phyloP scores from a whole-genome alignment of 2,888 invertebrate species.

The Lasioglossum villosulum region DNA sequence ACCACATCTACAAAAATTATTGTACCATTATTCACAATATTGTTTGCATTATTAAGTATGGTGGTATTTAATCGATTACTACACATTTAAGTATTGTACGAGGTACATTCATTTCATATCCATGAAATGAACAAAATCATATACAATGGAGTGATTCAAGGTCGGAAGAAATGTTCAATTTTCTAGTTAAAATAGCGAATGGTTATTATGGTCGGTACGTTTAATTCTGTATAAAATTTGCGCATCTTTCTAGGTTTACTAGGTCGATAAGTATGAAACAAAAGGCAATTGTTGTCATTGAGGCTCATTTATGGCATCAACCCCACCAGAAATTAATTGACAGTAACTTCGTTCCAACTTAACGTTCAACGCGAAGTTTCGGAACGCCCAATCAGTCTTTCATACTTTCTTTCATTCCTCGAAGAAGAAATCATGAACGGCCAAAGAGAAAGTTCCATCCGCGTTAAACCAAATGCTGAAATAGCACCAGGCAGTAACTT shows the following conservation, averaged over 20 bases:
- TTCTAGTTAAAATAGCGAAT: no score
- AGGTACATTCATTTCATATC: no score
- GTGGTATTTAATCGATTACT: no score
- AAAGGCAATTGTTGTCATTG: neutral
- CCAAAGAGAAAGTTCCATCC: constrained; percentile 6
- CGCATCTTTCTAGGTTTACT: neutral
- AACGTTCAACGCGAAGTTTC: neutral
- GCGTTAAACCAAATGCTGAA: constrained; percentile 1
- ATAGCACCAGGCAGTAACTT: constrained; percentile 22
- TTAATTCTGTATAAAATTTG: neutral
- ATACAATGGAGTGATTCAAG: no score
- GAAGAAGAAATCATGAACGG: neutral
- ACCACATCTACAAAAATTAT: no score
- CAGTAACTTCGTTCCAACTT: neutral
- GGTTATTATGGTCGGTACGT: no score
- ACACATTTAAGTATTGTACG: no score
- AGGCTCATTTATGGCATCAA: neutral
- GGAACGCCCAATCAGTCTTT: neutral
- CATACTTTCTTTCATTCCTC: neutral
- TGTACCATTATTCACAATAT: no score
- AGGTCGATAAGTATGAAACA: neutral
- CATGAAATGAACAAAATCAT: no score
- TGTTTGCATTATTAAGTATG: no score
- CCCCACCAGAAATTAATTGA: neutral
- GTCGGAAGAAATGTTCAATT: no score